Evolutionary conservation across 1,140 invertebrate species (phyloP).

Genomic region (Scaptomyza hsui): DNA sequence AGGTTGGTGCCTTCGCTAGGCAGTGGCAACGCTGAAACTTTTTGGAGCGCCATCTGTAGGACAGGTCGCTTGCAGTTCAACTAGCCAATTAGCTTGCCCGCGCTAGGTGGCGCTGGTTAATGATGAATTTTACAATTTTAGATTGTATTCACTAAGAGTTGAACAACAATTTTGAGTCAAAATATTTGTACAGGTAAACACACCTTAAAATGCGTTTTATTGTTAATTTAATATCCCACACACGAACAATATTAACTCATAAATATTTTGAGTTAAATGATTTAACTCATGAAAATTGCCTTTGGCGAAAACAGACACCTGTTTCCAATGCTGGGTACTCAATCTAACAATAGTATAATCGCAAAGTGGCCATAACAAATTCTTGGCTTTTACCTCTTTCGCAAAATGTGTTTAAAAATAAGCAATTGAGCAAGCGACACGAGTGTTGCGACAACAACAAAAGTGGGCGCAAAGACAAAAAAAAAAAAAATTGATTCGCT

Average conservation of each 20-base stretch:
- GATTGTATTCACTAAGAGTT: too few species aligned
- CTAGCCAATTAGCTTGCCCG: too few species aligned
- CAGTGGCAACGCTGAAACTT: not conserved
- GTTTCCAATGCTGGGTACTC: slow-evolving; percentile 24
- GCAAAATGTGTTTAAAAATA: slow-evolving; percentile 58
- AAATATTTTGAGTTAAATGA: slow-evolving; percentile 8
- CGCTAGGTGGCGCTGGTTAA: slow-evolving; percentile 9
- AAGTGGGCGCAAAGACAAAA: slow-evolving; percentile 56
- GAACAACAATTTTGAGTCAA: not conserved
- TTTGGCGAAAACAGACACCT: slow-evolving; percentile 32
- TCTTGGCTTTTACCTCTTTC: slow-evolving; percentile 71
- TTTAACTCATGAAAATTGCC: slow-evolving; percentile 24
- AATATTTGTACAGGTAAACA: too few species aligned
- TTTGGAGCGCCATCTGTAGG: slow-evolving; percentile 3
- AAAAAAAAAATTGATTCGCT: slow-evolving; percentile 72
- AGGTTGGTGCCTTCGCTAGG: slow-evolving; percentile 16
- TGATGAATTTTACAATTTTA: not conserved
- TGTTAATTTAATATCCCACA: not conserved
- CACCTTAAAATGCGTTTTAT: too few species aligned
- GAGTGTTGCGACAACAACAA: slow-evolving; percentile 46
- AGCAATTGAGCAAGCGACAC: slow-evolving; percentile 56
- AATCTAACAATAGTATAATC: slow-evolving; percentile 14
- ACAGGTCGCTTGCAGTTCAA: too few species aligned
- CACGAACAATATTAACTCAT: not conserved
- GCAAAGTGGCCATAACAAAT: slow-evolving; percentile 38